These are phyloP conservation scores for Salminus brasiliensis DNA, from an alignment of 2,113 vertebrate genomes.

Conservation along the genomic window DNA sequence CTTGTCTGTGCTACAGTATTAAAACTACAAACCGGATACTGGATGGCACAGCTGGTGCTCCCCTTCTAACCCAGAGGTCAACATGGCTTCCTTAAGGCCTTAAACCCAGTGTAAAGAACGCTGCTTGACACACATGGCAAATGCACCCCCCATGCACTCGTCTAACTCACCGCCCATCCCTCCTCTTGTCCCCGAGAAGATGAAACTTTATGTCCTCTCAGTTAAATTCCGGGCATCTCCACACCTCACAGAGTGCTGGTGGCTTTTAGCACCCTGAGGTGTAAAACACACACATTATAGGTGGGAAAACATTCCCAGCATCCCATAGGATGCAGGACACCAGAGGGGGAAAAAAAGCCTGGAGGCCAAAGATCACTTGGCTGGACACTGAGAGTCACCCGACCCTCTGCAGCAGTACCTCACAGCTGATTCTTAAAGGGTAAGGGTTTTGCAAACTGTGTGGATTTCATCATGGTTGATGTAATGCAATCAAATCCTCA, in stretches of 20 bases:
- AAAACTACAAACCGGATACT: not conserved
- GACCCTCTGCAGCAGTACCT: not conserved
- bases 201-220: slow-evolving; percentile 43
- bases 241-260: slow-evolving; percentile 29
- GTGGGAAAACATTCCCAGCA: slow-evolving; percentile 58
- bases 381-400: not conserved
- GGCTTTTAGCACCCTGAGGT: slow-evolving; percentile 62
- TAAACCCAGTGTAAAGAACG: not conserved
- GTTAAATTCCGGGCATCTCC: slow-evolving; percentile 47
- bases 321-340: slow-evolving; percentile 36
- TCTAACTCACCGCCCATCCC: not conserved
- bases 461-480: too few species aligned
- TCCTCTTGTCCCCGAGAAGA: slow-evolving; percentile 14
- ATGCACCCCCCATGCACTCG: not conserved
- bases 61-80: not conserved
- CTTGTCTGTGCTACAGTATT: not conserved
- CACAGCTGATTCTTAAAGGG: too few species aligned
- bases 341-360: not conserved
- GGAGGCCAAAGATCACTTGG: slow-evolving; percentile 37
- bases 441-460: too few species aligned
- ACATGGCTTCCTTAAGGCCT: not conserved
- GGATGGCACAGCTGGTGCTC: not conserved
- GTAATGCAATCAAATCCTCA: too few species aligned
- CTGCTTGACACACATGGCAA: not conserved
- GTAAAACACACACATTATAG: slow-evolving; percentile 58